Conservation (phyloP, 2,113 vertebrate genomes). For the Dolichallabes microphthalmus region DNA sequence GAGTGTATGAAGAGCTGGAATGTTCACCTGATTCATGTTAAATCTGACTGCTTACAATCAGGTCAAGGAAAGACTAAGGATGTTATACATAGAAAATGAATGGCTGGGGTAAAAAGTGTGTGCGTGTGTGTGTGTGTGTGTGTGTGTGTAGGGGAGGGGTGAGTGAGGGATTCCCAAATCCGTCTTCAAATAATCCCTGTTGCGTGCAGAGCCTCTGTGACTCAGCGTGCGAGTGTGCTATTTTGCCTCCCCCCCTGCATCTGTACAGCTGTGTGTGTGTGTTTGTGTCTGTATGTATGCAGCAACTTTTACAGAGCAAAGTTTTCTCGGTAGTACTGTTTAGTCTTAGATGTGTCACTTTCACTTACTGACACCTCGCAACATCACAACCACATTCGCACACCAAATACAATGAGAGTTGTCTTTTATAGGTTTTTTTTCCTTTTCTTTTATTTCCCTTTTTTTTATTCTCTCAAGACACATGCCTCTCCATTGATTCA, state of each 20-base stretch:
- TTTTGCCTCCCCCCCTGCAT: neutral
- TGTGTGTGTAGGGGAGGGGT: slow-evolving; percentile 17
- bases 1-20: neutral
- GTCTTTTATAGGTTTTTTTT: neutral
- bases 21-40: slow-evolving; percentile 19
- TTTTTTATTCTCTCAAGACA: slow-evolving; percentile 9
- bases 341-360: neutral
- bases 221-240: slow-evolving; percentile 34
- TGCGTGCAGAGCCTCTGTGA: slow-evolving; percentile 33
- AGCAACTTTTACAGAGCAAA: neutral
- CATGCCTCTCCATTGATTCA: slow-evolving; percentile 9
- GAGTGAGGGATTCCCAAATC: slow-evolving; percentile 35
- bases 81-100: slow-evolving; percentile 29
- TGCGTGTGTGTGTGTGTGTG: neutral
- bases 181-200: slow-evolving; percentile 36
- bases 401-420: neutral
- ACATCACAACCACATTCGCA: neutral
- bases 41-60: slow-evolving; percentile 21
- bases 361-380: neutral
- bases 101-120: neutral
- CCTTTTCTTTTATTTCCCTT: neutral
- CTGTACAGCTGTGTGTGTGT: neutral
- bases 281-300: slow-evolving; percentile 5
- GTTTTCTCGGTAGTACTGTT: neutral
- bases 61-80: neutral